Conservation (phyloP, 1,140 invertebrate species). For the Telenomus remus region DNA sequence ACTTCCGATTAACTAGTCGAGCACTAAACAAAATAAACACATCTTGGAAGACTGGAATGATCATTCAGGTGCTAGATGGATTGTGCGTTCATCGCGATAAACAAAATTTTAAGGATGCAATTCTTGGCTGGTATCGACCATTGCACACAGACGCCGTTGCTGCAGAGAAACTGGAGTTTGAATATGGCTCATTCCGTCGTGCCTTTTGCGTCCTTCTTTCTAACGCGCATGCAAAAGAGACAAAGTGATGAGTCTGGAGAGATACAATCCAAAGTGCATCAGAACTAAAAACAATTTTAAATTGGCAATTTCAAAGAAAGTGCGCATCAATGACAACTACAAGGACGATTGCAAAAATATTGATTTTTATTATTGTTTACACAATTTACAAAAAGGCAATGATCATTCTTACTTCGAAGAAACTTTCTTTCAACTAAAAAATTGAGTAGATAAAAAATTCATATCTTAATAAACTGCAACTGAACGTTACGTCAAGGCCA, state of each 20-base stretch:
- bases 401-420: too few relatives aligned
- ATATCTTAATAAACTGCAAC: too few relatives aligned
- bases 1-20: background rate
- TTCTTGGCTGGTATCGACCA: conserved; percentile 16
- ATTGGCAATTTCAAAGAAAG: too few relatives aligned
- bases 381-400: too few relatives aligned
- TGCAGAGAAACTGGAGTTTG: conserved; percentile 4
- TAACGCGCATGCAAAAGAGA: conserved; percentile 4
- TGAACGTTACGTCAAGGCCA: too few relatives aligned
- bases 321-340: too few relatives aligned
- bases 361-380: too few relatives aligned
- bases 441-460: too few relatives aligned
- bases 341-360: too few relatives aligned
- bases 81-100: conserved; percentile 1
- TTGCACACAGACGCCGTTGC: conserved; percentile 12
- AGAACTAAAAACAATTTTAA: too few relatives aligned
- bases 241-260: background rate
- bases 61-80: conserved; percentile 4
- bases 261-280: too few relatives aligned
- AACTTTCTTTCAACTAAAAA: too few relatives aligned
- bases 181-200: background rate
- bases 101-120: background rate
- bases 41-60: background rate
- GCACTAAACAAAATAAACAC: conserved; percentile 1
- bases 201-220: conserved; percentile 3